These are phyloP conservation scores for Cantharis lateralis DNA, from an alignment of 2,888 invertebrate genomes.

Conservation along the genomic window DNA sequence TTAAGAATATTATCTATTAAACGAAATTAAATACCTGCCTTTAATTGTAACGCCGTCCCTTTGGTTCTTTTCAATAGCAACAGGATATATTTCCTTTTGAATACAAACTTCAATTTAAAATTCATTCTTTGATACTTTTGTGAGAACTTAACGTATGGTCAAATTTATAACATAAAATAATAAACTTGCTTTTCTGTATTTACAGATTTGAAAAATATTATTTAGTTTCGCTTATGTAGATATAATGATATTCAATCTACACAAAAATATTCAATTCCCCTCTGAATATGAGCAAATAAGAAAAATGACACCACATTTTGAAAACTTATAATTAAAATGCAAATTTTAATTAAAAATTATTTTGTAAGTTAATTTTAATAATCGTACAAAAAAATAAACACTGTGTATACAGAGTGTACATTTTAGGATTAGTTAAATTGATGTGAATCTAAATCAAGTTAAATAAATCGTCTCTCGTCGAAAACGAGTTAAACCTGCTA, in stretches of 20 bases:
- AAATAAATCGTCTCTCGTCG: too few species aligned
- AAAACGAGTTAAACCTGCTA: too few species aligned
- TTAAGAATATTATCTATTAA: not conserved
- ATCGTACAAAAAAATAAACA: too few species aligned
- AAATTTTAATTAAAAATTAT: not conserved
- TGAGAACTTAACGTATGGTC: constrained; percentile 3
- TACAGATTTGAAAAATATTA: not conserved
- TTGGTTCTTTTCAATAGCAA: not conserved
- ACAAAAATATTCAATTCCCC: not conserved
- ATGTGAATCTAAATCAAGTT: too few species aligned
- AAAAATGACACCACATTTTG: not conserved
- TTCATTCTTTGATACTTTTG: not conserved
- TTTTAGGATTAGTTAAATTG: too few species aligned
- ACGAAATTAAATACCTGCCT: not conserved
- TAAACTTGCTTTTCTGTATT: not conserved
- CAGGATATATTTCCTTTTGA: not conserved
- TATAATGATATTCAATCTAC: not conserved
- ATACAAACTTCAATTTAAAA: not conserved
- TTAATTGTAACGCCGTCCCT: not conserved
- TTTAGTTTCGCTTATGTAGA: not conserved
- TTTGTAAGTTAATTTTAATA: not conserved
- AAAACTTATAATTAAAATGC: not conserved
- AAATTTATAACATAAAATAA: not conserved
- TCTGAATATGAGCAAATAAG: not conserved
- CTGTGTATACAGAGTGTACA: too few species aligned